Conservation (phyloP, 2,888 invertebrate genomes). For the Neoitamus cyanurus region DNA sequence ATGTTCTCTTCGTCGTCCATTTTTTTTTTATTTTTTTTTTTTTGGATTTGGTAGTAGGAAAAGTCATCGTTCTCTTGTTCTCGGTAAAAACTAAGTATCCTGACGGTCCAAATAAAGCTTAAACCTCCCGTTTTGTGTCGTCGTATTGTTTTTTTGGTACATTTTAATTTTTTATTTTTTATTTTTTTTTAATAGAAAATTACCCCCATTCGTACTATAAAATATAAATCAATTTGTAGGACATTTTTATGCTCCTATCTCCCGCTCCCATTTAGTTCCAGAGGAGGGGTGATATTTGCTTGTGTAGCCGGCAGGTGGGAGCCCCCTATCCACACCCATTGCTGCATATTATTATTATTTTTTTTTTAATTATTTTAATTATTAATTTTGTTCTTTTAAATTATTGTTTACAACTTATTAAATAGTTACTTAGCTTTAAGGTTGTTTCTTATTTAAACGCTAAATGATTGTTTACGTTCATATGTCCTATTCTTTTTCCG, state of each 20-base stretch:
- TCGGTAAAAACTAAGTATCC: not conserved
- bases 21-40: not conserved
- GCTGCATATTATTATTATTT: not conserved
- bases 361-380: not conserved
- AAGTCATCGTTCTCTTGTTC: not conserved
- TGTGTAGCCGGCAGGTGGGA: not conserved
- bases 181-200: not conserved
- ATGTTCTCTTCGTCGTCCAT: not conserved
- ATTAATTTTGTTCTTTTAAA: not conserved
- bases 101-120: not conserved
- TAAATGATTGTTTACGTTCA: conserved; percentile 40
- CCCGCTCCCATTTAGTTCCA: not conserved
- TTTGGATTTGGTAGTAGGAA: not conserved
- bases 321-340: not conserved
- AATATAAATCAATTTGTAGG: conserved; percentile 16
- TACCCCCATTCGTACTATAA: not conserved
- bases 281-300: not conserved
- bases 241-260: not conserved
- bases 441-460: conserved; percentile 14
- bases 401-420: not conserved
- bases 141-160: not conserved
- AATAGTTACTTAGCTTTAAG: not conserved
- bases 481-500: not conserved
- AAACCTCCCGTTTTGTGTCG: not conserved
- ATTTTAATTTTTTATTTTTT: not conserved